These are phyloP conservation scores for Thunnus albacares DNA, from an alignment of 2,797 vertebrate species.

Conservation along the genomic window DNA sequence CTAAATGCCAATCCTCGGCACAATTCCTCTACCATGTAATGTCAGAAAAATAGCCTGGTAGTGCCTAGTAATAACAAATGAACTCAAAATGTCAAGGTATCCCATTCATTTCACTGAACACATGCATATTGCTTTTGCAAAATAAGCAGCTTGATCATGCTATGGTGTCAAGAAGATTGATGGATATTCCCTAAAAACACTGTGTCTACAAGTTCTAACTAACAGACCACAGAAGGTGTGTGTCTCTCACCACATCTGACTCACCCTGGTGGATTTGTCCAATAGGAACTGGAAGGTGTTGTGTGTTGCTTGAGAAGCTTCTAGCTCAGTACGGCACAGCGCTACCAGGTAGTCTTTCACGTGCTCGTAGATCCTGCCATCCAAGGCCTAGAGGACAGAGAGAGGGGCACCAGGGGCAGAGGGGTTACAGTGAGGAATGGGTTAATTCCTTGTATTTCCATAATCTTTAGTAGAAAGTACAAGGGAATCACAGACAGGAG, in stretches of 20 bases:
- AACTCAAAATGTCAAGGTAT: conserved; percentile 31
- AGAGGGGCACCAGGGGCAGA: not conserved
- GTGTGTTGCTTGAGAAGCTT: conserved; percentile 94
- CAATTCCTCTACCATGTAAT: not conserved
- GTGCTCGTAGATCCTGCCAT: conserved; percentile 95
- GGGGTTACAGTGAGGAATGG: conserved; percentile 23
- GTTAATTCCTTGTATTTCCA: conserved; percentile 28
- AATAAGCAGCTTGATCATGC: conserved; percentile 1
- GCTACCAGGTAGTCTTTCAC: conserved; percentile 97
- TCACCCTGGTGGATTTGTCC: conserved; percentile 96
- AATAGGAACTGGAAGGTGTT: conserved; percentile 98
- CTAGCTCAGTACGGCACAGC: conserved; percentile 95
- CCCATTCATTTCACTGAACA: not conserved
- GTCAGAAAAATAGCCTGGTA: conserved; percentile 12
- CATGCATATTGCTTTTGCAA: not conserved
- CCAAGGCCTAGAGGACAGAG: conserved; percentile 88
- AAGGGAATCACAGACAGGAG: conserved; percentile 21
- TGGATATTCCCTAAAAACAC: conserved; percentile 1
- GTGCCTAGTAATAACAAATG: conserved; percentile 6
- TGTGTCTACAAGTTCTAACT: not conserved
- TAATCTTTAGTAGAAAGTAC: conserved; percentile 18
- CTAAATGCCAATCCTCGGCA: not conserved
- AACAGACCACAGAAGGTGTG: not conserved
- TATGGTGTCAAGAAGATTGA: conserved; percentile 8
- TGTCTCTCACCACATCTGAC: conserved; percentile 57